phyloP scores from a whole-genome alignment of 2,113 vertebrate species.

The Todiramphus saurophagus region DNA sequence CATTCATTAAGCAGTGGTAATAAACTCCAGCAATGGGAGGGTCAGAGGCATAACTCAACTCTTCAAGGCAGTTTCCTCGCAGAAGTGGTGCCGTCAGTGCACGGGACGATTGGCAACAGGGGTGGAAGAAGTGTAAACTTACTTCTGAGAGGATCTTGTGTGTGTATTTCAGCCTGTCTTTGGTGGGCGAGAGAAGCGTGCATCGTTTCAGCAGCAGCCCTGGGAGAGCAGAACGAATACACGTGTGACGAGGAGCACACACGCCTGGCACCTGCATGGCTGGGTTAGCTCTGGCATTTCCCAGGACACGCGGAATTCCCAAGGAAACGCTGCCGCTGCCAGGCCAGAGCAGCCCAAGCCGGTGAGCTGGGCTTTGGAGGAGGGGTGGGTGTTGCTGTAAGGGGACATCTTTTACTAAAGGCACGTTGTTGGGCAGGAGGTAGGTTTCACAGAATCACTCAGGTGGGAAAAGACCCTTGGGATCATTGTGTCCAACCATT shows the following conservation, averaged over 20 bases:
- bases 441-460: neutral
- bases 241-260: neutral
- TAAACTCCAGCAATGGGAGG: neutral
- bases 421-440: neutral
- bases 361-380: neutral
- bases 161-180: conserved; percentile 85
- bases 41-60: neutral
- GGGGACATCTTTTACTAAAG: neutral
- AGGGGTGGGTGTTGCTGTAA: neutral
- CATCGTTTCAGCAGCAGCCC: conserved; percentile 90
- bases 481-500: too few relatives aligned
- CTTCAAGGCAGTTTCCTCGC: accelerated
- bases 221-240: conserved; percentile 24
- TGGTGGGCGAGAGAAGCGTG: conserved; percentile 86
- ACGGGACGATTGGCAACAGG: too few relatives aligned
- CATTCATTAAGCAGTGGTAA: neutral
- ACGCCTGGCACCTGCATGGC: neutral
- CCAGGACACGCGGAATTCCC: accelerated
- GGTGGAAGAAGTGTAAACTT: neutral
- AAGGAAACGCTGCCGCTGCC: neutral
- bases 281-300: too few relatives aligned
- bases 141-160: conserved; percentile 82
- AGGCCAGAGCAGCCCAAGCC: neutral
- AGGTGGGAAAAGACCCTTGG: too few relatives aligned
- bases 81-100: accelerated